Percentiles rank a stretch among this genome's conserved stretches.
Evolutionary conservation across 2,113 vertebrate genomes (phyloP).

Genomic region (Salvator merianae): DNA sequence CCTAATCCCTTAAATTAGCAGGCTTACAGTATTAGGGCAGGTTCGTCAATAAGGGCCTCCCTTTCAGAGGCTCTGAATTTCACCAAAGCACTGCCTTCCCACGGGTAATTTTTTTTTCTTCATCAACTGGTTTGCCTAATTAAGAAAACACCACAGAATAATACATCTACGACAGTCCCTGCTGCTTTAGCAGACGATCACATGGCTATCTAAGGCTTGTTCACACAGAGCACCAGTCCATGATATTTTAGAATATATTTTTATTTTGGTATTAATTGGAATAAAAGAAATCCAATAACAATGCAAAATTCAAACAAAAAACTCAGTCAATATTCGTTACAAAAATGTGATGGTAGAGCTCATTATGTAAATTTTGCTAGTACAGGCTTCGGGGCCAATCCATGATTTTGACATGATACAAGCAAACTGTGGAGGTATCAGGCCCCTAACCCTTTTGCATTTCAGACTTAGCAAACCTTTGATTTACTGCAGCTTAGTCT

Average conservation of each 20-base stretch:
- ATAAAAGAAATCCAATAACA: too few species aligned
- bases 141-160: not conserved
- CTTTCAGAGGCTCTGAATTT: slow-evolving; percentile 42
- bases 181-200: not conserved
- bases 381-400: too few species aligned
- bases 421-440: not conserved
- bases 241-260: too few species aligned
- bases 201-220: not conserved
- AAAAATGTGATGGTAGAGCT: too few species aligned
- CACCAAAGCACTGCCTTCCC: not conserved
- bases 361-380: too few species aligned
- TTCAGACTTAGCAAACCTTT: too few species aligned
- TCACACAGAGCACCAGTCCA: not conserved
- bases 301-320: too few species aligned
- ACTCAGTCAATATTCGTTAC: too few species aligned
- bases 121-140: not conserved
- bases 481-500: too few species aligned
- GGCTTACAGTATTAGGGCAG: slow-evolving; percentile 56
- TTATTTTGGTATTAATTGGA: too few species aligned
- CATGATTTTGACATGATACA: not conserved
- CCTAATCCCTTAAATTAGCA: slow-evolving; percentile 59
- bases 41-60: slow-evolving; percentile 35
- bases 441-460: not conserved
- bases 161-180: slow-evolving; percentile 9
- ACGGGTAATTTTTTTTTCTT: slow-evolving; percentile 6